Conservation (phyloP, 2,888 invertebrate genomes). For the Oligia strigilis region DNA sequence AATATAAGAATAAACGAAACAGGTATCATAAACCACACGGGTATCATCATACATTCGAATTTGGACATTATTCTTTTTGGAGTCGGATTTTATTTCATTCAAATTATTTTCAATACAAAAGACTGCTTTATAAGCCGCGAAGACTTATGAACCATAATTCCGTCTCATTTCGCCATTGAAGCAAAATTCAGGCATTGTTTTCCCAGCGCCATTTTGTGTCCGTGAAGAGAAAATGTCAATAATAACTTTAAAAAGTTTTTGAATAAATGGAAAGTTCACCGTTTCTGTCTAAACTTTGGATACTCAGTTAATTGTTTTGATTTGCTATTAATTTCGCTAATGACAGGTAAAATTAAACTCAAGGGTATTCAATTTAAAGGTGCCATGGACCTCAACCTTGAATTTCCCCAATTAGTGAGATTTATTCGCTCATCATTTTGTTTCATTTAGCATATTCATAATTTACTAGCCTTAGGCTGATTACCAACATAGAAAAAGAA, state of each 20-base stretch:
- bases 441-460: not conserved
- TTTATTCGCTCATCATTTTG: not conserved
- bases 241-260: constrained; percentile 58
- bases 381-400: not conserved
- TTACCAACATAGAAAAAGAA: not conserved
- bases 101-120: constrained; percentile 11
- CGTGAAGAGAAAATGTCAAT: constrained; percentile 66
- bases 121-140: constrained; percentile 18
- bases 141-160: constrained; percentile 57
- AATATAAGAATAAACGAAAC: too few species aligned
- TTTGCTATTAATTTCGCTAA: constrained; percentile 35
- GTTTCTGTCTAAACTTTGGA: constrained; percentile 38
- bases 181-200: constrained; percentile 67
- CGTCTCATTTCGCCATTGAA: constrained; percentile 56
- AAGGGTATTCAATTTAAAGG: constrained; percentile 4
- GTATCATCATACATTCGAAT: not conserved
- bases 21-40: not conserved
- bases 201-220: constrained; percentile 57
- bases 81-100: not conserved
- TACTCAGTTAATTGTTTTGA: constrained; percentile 51
- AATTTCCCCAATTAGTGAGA: not conserved
- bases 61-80: not conserved
- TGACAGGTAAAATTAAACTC: not conserved
- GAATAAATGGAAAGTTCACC: constrained; percentile 53
- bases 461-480: not conserved